These are phyloP conservation scores for Andrena flavipes DNA, from an alignment of 2,888 invertebrate species.

Conservation along the genomic window DNA sequence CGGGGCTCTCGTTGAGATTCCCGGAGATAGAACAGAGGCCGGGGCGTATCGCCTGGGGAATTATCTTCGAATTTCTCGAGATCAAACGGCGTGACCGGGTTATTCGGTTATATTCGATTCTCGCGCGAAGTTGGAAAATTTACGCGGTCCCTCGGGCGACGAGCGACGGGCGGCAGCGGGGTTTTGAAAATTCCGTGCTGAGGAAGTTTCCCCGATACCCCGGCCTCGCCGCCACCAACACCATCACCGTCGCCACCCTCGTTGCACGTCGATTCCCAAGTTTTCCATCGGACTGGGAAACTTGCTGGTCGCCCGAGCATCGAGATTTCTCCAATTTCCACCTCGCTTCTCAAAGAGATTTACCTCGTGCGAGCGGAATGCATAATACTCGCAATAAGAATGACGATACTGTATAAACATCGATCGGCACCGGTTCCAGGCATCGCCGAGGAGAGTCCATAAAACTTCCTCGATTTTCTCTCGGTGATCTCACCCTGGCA, in stretches of 20 bases:
- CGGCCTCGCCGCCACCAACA: neutral
- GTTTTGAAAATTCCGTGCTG: slow-evolving; percentile 61
- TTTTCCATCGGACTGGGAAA: slow-evolving; percentile 60
- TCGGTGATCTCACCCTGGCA: neutral
- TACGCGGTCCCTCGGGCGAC: slow-evolving; percentile 56
- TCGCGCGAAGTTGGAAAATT: slow-evolving; percentile 62
- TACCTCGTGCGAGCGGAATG: slow-evolving; percentile 66
- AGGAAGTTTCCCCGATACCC: slow-evolving; percentile 60
- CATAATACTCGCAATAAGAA: slow-evolving; percentile 67
- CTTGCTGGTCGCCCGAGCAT: slow-evolving; percentile 43
- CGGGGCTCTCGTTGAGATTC: slow-evolving; percentile 52
- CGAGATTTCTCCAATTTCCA: slow-evolving; percentile 71
- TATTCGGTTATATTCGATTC: slow-evolving; percentile 68
- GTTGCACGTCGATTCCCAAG: slow-evolving; percentile 55
- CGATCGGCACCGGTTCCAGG: slow-evolving; percentile 7
- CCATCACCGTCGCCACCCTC: neutral
- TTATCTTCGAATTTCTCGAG: slow-evolving; percentile 69
- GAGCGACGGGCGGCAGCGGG: slow-evolving; percentile 10
- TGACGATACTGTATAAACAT: slow-evolving; percentile 67
- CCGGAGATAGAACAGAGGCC: slow-evolving; percentile 46
- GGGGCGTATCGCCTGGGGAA: slow-evolving; percentile 60
- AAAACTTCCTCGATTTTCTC: slow-evolving; percentile 24
- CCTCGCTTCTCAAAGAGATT: slow-evolving; percentile 69
- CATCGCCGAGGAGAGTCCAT: neutral
- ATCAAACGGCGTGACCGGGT: slow-evolving; percentile 71